These are phyloP conservation scores for Protaetia brevitarsis DNA, from an alignment of 1,140 invertebrate genomes.

Conservation along the genomic window DNA sequence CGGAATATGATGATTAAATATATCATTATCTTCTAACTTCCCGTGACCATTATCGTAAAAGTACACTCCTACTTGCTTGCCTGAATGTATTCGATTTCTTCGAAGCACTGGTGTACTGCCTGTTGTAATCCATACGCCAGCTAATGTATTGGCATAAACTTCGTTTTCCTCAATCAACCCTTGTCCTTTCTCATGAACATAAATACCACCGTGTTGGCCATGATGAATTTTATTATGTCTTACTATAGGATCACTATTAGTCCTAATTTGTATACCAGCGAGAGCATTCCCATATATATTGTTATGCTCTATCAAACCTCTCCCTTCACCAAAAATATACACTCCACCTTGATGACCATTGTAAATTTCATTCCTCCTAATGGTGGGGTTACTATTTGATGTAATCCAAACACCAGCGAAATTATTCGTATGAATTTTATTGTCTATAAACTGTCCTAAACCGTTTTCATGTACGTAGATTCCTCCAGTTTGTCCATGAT, in stretches of 20 bases:
- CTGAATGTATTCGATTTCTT: conserved; percentile 95
- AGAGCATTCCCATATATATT: conserved; percentile 98
- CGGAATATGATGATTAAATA: conserved; percentile 98
- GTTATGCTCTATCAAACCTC: conserved; percentile 97
- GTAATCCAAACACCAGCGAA: conserved; percentile 97
- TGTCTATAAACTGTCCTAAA: conserved; percentile 97
- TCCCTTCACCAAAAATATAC: conserved; percentile 97
- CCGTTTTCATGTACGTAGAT: conserved; percentile 99
- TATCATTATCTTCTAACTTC: conserved; percentile 95
- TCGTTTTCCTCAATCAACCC: conserved; percentile 98
- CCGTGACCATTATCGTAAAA: conserved; percentile 99
- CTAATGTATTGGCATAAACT: conserved; percentile 96
- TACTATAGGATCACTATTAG: conserved; percentile 97
- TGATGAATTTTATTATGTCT: conserved; percentile 99
- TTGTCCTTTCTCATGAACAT: conserved; percentile 98
- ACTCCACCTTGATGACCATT: conserved; percentile 96
- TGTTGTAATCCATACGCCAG: conserved; percentile 97
- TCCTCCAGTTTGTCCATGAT: conserved; percentile 97
- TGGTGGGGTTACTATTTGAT: conserved; percentile 97
- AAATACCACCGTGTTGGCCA: conserved; percentile 97
- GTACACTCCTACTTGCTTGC: conserved; percentile 97
- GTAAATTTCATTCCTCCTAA: conserved; percentile 97
- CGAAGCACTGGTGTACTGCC: conserved; percentile 92
- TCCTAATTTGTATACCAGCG: conserved; percentile 97
- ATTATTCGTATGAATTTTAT: conserved; percentile 98